A percentile compares a stretch with the other conserved stretches of the same genome.
These are phyloP conservation scores for Clarias magur DNA, from an alignment of 2,113 vertebrate genomes.

Conservation along the genomic window DNA sequence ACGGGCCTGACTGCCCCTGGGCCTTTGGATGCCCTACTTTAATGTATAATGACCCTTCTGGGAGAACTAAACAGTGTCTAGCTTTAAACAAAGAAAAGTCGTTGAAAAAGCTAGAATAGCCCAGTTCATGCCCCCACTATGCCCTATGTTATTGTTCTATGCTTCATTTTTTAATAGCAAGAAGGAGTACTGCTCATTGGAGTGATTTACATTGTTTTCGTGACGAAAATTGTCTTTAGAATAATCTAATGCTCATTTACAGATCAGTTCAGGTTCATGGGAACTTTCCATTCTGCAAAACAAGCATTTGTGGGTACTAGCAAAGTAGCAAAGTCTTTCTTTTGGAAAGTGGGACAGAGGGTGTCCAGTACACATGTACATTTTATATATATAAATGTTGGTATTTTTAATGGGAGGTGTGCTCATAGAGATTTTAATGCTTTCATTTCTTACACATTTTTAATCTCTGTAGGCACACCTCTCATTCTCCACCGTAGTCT, in stretches of 20 bases:
- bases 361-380: neutral
- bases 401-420: no score
- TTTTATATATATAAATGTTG: neutral
- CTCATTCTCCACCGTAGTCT: neutral
- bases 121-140: constrained; percentile 40
- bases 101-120: constrained; percentile 38
- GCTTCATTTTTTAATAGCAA: constrained; percentile 38
- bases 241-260: constrained; percentile 34
- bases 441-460: no score
- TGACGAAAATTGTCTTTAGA: constrained; percentile 35
- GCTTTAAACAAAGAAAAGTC: constrained; percentile 33
- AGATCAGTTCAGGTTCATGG: constrained; percentile 35
- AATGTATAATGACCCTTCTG: constrained; percentile 36
- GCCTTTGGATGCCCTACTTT: constrained; percentile 45
- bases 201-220: constrained; percentile 17
- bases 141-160: constrained; percentile 33
- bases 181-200: constrained; percentile 23
- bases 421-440: no score
- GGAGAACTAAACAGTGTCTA: constrained; percentile 32
- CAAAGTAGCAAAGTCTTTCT: neutral
- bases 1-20: constrained; percentile 1
- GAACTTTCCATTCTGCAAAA: constrained; percentile 7
- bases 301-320: neutral
- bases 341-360: neutral
- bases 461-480: neutral